phyloP scores from a whole-genome alignment of 2,888 invertebrate species.

The Ethmia dodecea region DNA sequence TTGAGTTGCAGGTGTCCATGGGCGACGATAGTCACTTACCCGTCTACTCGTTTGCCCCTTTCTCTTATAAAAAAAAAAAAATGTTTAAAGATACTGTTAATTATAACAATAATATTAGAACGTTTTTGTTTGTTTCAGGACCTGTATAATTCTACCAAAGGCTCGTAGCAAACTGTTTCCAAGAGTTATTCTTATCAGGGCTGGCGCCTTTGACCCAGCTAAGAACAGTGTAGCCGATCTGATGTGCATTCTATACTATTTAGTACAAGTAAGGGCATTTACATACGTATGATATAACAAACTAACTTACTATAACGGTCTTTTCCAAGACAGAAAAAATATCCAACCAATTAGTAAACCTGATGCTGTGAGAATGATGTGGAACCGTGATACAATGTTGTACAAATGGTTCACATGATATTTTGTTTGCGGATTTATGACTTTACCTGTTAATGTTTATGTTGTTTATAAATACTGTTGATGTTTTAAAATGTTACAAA shows the following conservation, averaged over 20 bases:
- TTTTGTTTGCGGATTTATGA: not conserved
- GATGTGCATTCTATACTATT: constrained; percentile 67
- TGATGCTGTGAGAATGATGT: not conserved
- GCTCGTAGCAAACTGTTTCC: constrained; percentile 50
- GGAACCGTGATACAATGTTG: not conserved
- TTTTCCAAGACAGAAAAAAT: not conserved
- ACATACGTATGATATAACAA: not conserved
- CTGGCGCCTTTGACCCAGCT: constrained; percentile 70
- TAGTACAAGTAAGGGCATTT: constrained; percentile 53
- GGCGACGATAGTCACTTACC: no score
- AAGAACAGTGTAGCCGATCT: constrained; percentile 71
- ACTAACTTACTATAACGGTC: not conserved
- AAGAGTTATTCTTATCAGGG: constrained; percentile 76
- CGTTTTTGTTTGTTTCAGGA: constrained; percentile 41
- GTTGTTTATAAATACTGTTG: no score
- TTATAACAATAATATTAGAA: no score
- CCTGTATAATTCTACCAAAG: constrained; percentile 56
- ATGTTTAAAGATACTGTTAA: no score
- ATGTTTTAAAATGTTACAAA: no score
- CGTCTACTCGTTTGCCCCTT: no score
- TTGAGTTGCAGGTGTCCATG: no score
- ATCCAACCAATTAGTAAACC: not conserved
- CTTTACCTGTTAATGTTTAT: no score
- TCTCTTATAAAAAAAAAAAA: no score
- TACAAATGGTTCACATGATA: not conserved